Conservation (phyloP, 2,113 vertebrate genomes). For the Pseudopipra pipra region DNA sequence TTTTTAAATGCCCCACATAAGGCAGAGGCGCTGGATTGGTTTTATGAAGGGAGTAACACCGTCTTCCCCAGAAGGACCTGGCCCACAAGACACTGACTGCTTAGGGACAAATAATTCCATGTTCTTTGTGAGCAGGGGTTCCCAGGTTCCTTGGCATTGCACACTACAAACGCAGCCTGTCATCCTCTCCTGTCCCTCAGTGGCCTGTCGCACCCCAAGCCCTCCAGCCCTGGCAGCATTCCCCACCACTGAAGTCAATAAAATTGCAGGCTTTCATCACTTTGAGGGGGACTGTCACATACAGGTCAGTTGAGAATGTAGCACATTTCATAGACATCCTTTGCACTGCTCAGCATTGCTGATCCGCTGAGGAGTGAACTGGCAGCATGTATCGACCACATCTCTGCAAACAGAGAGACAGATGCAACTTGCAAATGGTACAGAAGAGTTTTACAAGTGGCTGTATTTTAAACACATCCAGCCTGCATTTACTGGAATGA, state of each 20-base stretch:
- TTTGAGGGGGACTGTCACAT: neutral
- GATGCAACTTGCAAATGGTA: constrained; percentile 30
- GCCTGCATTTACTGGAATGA: neutral
- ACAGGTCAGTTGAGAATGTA: neutral
- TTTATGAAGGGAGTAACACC: neutral
- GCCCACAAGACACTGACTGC: neutral
- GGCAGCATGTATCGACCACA: neutral
- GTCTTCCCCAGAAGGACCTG: neutral
- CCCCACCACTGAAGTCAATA: neutral
- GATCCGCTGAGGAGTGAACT: neutral
- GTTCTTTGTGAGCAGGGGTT: neutral
- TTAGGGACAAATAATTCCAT: neutral
- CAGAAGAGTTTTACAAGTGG: constrained; percentile 1
- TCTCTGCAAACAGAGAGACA: neutral
- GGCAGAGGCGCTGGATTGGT: neutral
- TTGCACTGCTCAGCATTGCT: rapidly evolving
- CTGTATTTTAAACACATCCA: constrained; percentile 14
- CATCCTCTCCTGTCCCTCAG: rapidly evolving
- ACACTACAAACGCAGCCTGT: rapidly evolving
- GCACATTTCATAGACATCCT: neutral
- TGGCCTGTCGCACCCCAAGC: rapidly evolving
- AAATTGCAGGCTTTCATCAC: neutral
- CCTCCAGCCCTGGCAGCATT: neutral
- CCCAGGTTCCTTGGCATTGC: neutral
- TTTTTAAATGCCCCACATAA: neutral